Conservation (phyloP, 2,797 vertebrate species). For the Halcyon leucocephala region DNA sequence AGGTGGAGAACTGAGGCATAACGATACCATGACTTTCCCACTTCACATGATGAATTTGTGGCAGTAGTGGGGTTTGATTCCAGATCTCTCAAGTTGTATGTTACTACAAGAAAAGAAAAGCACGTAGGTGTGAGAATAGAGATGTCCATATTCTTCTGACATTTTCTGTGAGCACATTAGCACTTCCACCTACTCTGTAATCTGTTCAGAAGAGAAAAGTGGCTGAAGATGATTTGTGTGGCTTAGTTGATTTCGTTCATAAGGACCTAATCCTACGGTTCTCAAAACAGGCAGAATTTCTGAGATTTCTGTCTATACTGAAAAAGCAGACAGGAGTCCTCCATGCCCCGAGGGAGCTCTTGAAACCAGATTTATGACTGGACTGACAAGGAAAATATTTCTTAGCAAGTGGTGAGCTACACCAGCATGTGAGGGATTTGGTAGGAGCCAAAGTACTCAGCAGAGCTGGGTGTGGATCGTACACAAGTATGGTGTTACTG, state of each 20-base stretch:
- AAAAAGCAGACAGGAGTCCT: not conserved
- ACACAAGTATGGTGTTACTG: not conserved
- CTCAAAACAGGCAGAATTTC: not conserved
- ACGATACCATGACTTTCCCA: not conserved
- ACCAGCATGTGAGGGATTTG: not conserved
- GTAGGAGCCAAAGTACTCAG: not conserved
- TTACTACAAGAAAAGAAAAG: slow-evolving; percentile 60
- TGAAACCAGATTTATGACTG: not conserved
- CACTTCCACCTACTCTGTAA: slow-evolving; percentile 43
- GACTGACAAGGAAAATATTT: not conserved
- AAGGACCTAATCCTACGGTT: not conserved
- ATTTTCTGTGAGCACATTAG: slow-evolving; percentile 37
- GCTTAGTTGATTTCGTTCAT: not conserved
- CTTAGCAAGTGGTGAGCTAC: not conserved
- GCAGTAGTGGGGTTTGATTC: slow-evolving; percentile 44
- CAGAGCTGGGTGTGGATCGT: not conserved
- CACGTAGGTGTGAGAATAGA: slow-evolving; percentile 29
- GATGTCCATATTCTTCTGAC: slow-evolving; percentile 46
- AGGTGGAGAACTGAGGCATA: not conserved
- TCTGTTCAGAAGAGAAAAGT: slow-evolving; percentile 6
- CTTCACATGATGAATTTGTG: not conserved
- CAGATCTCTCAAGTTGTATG: not conserved
- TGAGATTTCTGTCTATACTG: not conserved
- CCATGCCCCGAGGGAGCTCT: not conserved
- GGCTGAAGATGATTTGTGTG: not conserved